Evolutionary conservation across 2,888 invertebrate species (phyloP), one percentile per base, ranked within the genome.

Genomic region (Cordilura impudica): DNA sequence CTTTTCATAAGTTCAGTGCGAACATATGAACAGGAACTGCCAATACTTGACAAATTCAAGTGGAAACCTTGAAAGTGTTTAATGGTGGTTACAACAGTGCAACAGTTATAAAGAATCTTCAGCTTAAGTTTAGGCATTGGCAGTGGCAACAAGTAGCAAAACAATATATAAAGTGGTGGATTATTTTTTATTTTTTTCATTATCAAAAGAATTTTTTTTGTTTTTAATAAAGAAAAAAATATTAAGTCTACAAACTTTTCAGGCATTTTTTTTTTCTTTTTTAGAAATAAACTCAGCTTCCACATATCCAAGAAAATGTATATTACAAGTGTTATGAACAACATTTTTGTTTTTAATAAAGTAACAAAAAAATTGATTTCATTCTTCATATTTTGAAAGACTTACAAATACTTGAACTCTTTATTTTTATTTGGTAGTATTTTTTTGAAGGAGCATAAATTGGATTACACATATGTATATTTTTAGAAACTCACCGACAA

Each of bases 41-140:
- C 79, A 79, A 79, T 79, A 75, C 79, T 79, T 79, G 71, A 79
- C 79, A 71, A 75, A 79, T 75, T 75, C 67, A 75, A 79, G 79
- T 72, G 71, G 79, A 72, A 72, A 72, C 79, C 79, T 79, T 79
- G 79, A 75, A 79, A 72, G 74, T 75, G 79, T 74, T 74, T 39
- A 35, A 31, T 39, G 35, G 69, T 39, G 47, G 61, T 63, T 53
- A 56, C 29, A 63, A 70, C 56, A 39, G 35, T 39, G n/a, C 2
- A 39, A 4, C 2, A 39, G 4, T 39, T 7, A n/a, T 3, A 23
- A 49, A 49, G 8, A 1, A 21, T 7, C n/a, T n/a, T n/a, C n/a
- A n/a, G n/a, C n/a, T n/a, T n/a, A 56, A 61, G 54, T 35, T 14
- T 65, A 49, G 49, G 18, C 70, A 79, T 61, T 75, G 71, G 71